Base-by-base conservation (phyloP, 2,888 invertebrate genomes). In the Nephrotoma appendiculata region DNA sequence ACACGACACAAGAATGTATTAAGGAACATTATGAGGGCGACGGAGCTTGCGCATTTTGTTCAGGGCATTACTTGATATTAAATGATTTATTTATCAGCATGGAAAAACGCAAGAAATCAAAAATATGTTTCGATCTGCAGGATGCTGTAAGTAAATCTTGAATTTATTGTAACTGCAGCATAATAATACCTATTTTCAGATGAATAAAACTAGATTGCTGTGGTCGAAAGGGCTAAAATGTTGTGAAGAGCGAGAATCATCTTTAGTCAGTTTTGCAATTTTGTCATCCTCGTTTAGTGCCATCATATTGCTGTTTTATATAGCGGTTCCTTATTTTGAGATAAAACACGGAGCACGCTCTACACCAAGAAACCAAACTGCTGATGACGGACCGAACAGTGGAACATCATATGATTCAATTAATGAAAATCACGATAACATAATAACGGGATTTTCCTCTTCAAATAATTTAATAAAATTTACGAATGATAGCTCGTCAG, bases 171-270 rank as follows among this genome's bases (percentile, higher is more conserved):
- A 44, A 42, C 4, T 2, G 7, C 6, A 42, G 5, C 5, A 41
- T 41, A 41, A 6, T 52, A 31, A 31, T 31, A 19, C 31, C 31
- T 41, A 41, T 41, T 86, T 48, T 43, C 42, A 88, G 88, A 88
- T 88, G 87, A 88, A 88, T 71, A 85, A 87, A 86, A 88, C 87
- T 7, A 86, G 88, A 31, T 84, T 45, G 11, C 15, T 43, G 5
- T 88, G 88, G 88, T 88, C 88, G 41, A 87, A 87, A 87, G 86
- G 71, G 3, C 87, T 88, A 86, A 87, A 87, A 5, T 88, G 87
- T 45, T 87, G 87, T 57, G 86, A 87, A 48, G 86, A 86, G 41
- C 43, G 52, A n/a, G 41, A 86, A 41, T 52, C 52, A 15, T 57
- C 86, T 42, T 41, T 86, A 7, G 6, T 57, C 15, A 42, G 6